Evolutionary conservation across 2,888 invertebrate species (phyloP).

Genomic region (Philhelius pedissequus): DNA sequence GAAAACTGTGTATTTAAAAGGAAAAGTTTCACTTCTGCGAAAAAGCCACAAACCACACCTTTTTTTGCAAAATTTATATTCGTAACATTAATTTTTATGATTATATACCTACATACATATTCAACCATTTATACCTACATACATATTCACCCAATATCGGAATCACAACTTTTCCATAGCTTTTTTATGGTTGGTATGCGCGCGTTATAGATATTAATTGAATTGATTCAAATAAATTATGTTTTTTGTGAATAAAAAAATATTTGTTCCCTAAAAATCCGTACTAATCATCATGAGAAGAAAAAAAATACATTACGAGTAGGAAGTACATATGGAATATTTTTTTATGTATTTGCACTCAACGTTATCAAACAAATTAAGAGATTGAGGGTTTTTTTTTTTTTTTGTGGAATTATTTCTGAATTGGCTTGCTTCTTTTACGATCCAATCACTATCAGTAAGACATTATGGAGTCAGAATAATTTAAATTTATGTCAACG

Average conservation of each 20-base stretch:
- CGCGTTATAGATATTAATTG: too few species aligned
- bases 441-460: slow-evolving; percentile 7
- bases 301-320: background rate
- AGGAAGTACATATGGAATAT: background rate
- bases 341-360: background rate
- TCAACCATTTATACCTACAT: too few species aligned
- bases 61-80: too few species aligned
- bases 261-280: background rate
- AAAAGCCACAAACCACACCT: too few species aligned
- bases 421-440: background rate
- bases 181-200: too few species aligned
- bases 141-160: too few species aligned
- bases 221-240: too few species aligned
- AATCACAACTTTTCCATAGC: too few species aligned
- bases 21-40: too few species aligned
- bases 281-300: background rate
- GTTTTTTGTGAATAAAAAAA: background rate
- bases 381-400: background rate
- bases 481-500: slow-evolving; percentile 23
- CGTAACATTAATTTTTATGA: too few species aligned
- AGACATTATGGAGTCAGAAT: background rate
- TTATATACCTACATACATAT: too few species aligned
- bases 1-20: too few species aligned
- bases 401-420: background rate
- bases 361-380: background rate